Percentiles rank a stretch among this genome's conserved stretches.
Conservation (phyloP, 2,113 vertebrate species). For the Semicossyphus pulcher region DNA sequence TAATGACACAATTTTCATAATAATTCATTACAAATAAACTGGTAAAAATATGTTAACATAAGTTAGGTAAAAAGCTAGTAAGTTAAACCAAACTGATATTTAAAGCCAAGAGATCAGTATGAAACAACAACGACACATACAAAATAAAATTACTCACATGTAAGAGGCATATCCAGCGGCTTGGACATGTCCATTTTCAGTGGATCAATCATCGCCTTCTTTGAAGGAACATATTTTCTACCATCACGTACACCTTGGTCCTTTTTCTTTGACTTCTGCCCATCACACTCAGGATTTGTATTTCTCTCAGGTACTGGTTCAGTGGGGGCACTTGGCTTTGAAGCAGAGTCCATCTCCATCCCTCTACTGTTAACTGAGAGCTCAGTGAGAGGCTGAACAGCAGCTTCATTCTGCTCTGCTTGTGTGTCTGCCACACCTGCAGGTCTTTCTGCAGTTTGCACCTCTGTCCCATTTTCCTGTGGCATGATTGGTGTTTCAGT, state of each 20-base stretch:
- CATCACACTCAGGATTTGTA: neutral
- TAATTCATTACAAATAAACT: no score
- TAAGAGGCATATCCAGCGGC: conserved; percentile 62
- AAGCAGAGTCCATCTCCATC: conserved; percentile 9
- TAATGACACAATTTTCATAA: no score
- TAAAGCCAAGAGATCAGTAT: no score
- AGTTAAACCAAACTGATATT: neutral
- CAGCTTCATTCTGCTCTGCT: neutral
- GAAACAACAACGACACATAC: neutral
- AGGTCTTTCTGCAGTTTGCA: conserved; percentile 25
- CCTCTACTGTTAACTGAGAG: neutral
- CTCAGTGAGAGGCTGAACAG: neutral
- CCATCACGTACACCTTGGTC: conserved; percentile 26
- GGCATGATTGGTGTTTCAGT: neutral
- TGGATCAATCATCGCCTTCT: conserved; percentile 81
- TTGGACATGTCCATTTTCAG: conserved; percentile 84
- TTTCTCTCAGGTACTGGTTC: neutral
- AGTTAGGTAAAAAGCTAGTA: no score
- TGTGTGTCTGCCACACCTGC: neutral
- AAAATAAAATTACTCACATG: conserved; percentile 78
- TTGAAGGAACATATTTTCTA: conserved; percentile 77
- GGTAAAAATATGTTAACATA: no score
- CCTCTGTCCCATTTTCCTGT: conserved; percentile 6
- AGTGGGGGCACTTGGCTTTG: conserved; percentile 13
- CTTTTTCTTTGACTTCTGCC: conserved; percentile 43